Evolutionary conservation across 1,140 invertebrate species (phyloP).

Genomic region (Apocrypta bakeri): DNA sequence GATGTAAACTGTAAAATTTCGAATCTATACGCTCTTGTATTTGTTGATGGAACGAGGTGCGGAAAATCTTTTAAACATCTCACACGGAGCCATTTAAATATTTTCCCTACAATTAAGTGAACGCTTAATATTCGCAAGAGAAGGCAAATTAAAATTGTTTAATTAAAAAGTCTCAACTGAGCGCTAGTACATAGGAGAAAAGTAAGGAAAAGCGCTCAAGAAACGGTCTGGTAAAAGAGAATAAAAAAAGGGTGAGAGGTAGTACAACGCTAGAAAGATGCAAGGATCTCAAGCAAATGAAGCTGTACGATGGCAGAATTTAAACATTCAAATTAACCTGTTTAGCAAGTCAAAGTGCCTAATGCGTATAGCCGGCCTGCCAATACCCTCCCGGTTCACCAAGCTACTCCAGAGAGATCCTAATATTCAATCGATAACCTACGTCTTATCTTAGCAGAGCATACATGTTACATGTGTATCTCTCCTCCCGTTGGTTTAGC

Average conservation of each 20-base stretch:
- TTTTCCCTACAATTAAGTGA: background rate
- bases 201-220: slow-evolving; percentile 14
- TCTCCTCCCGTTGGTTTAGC: background rate
- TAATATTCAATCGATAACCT: slow-evolving; percentile 70
- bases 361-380: slow-evolving; percentile 55
- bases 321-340: slow-evolving; percentile 73
- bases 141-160: background rate
- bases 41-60: too few species aligned
- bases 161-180: background rate
- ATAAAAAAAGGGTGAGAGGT: slow-evolving; percentile 26
- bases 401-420: slow-evolving; percentile 54
- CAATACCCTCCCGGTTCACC: slow-evolving; percentile 38
- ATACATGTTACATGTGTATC: background rate
- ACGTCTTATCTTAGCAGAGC: slow-evolving; percentile 54
- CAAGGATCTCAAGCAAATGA: slow-evolving; percentile 66
- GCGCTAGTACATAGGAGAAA: background rate
- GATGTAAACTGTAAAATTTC: too few species aligned
- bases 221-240: slow-evolving; percentile 24
- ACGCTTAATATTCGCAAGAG: background rate
- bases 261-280: slow-evolving; percentile 48
- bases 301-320: slow-evolving; percentile 68
- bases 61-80: background rate
- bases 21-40: too few species aligned
- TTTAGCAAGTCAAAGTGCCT: slow-evolving; percentile 71
- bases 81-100: background rate